Base-by-base conservation (phyloP, 1,140 invertebrate genomes). In the Cotesia vestalis region DNA sequence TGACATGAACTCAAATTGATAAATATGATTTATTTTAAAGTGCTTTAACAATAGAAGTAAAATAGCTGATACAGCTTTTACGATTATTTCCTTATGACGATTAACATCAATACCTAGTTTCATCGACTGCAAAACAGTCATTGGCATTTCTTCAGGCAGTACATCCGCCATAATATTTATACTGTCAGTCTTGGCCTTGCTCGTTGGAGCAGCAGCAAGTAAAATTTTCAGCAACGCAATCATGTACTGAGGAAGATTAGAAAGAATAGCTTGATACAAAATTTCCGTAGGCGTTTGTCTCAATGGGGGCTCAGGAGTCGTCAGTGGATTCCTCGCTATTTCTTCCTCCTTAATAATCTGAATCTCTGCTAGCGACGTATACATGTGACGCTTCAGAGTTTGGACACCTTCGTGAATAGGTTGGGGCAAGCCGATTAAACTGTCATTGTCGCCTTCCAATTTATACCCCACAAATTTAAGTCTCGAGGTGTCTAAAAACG, bases 1-100 rank as follows among this genome's bases (percentile, higher is more conserved):
- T 2, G 96, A 97, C 92, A 99, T 97, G 82, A 98, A 99, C 87
- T 99, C 98, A 89, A 99, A 99, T 87, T 99, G 96, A 86, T 99
- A 99, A 11, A 99, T 90, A 85, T 99, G 98, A 88, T 99, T 99
- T n/a, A 99, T 88, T 89, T 99, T 99, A 77, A 99, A 97, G 88
- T 99, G 98, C 86, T 99, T 99, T 59, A 99, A 87, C 51, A 99
- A 89, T 8, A 99, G 86, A 62, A 99, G 85, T 57, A 99, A 88
- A 72, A 99, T 96, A 3, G 94, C 96, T 52, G 97, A 98, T 0
- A 99, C 95, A 9, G 97, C 94, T 89, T 99, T 99, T 0, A 99
- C 96, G 75, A 99, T 97, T 53, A 99, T 97, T 89, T 99, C 97
- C 83, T 99, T 99, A 83, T 99, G 98, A 40, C 98, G 90, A 82